Evolutionary conservation across 35 echinoderm and acorn worm genomes (phyloP).

Genomic region (Nesometra sesokonis): DNA sequence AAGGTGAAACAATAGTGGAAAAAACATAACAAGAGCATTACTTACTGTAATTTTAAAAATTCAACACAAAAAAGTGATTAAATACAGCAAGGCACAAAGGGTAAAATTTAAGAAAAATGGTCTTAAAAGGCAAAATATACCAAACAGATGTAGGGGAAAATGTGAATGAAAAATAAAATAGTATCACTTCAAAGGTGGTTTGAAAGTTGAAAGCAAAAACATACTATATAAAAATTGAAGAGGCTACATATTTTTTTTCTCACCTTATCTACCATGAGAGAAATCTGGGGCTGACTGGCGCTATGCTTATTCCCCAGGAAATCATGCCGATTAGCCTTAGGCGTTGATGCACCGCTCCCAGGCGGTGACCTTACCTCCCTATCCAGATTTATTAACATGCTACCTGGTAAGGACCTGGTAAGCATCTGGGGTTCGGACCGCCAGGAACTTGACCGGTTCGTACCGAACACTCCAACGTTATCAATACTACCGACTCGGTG

Average conservation of each 20-base stretch:
- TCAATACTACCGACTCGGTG: slow-evolving; percentile 90
- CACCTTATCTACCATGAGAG: slow-evolving; percentile 28
- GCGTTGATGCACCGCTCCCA: slow-evolving; percentile 72
- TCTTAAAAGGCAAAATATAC: too few species aligned
- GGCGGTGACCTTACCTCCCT: slow-evolving; percentile 69
- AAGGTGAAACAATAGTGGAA: neutral
- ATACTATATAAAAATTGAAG: too few species aligned
- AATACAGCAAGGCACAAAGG: neutral
- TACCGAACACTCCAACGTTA: slow-evolving; percentile 78
- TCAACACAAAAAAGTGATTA: neutral
- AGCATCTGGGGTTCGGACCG: slow-evolving; percentile 56
- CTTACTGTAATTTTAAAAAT: neutral
- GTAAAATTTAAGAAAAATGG: neutral
- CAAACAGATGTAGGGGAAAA: neutral
- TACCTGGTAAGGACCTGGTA: slow-evolving; percentile 78
- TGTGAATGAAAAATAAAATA: too few species aligned
- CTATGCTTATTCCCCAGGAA: slow-evolving; percentile 64
- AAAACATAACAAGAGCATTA: neutral
- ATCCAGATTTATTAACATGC: slow-evolving; percentile 77
- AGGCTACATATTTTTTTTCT: too few species aligned
- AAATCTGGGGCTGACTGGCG: slow-evolving; percentile 91
- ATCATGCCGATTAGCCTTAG: slow-evolving; percentile 33
- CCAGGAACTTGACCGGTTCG: slow-evolving; percentile 54
- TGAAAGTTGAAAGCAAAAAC: too few species aligned
- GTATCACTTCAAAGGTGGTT: neutral